A percentile compares a stretch with the other conserved stretches of the same genome.
phyloP scores from a whole-genome alignment of 2,888 invertebrate genomes.

The Sphecodes monilicornis region DNA sequence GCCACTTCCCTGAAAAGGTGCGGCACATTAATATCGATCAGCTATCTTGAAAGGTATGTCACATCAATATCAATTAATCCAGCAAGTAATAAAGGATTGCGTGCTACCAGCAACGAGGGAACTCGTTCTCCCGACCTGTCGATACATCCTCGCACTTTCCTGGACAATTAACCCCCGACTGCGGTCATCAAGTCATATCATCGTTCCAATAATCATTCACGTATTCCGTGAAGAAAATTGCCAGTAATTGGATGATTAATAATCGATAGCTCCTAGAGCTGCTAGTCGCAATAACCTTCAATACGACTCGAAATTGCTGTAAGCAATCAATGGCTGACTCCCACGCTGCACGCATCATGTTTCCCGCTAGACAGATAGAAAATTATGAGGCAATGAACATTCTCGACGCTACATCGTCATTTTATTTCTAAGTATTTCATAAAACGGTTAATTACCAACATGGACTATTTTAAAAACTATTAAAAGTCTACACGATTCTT shows the following conservation, averaged over 20 bases:
- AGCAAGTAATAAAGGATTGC: conserved; percentile 74
- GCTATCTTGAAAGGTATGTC: conserved; percentile 69
- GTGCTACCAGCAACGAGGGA: conserved; percentile 64
- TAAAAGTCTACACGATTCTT: neutral
- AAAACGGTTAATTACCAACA: neutral
- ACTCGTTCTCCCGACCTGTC: conserved; percentile 62
- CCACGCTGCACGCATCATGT: neutral
- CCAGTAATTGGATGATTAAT: conserved; percentile 62
- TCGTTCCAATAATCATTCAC: conserved; percentile 44
- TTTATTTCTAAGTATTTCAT: neutral
- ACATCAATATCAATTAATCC: conserved; percentile 78
- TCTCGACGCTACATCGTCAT: neutral
- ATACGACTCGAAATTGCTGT: neutral
- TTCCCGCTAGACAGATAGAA: neutral
- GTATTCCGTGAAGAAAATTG: conserved; percentile 55
- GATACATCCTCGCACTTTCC: conserved; percentile 66
- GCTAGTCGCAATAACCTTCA: conserved; percentile 3
- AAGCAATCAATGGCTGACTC: neutral
- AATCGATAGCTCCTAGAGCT: conserved; percentile 34
- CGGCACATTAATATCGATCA: conserved; percentile 74
- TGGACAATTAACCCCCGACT: conserved; percentile 55
- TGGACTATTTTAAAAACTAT: neutral
- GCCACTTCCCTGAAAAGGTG: conserved; percentile 58
- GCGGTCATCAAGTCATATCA: conserved; percentile 61
- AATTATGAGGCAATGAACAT: neutral